Evolutionary conservation across 35 echinoderm and acorn worm species (phyloP), one percentile per base, ranked within the genome.

Genomic region (Diadema setosum): DNA sequence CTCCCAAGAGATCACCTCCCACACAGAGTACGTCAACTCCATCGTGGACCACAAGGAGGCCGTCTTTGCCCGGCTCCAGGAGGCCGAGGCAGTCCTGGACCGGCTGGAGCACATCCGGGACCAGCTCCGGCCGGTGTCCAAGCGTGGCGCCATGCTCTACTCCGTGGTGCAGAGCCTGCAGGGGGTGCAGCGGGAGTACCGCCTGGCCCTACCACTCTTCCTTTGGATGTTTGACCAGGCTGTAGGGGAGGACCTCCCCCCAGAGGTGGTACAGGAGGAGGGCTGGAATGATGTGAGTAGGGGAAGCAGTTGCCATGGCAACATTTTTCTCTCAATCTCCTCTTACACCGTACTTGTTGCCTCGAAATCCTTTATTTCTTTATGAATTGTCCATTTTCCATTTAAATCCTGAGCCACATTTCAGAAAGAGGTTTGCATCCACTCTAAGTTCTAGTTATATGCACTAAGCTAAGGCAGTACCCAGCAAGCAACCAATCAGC

Each of bases 11-110:
- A 94, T 94, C 58, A 94, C 89, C 36, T 85, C 85, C 14, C 96
- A 98, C 75, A 94, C 96, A 5, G 92, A 94, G 39, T 94, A 91
- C 42, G 96, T 98, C 20, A 94, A 89, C 33, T 81, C 92, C 45
- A 98, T 98, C 43, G 96, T 98, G 2, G 96, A 98, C 39, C 90
- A 91, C 58, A 98, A 94, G 69, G 92, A 98, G 46, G 61, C 84
- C 30, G 91, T 97, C 55, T 97, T 90, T 23, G 57, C 39, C 37
- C 93, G 88, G 52, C 61, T 98, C 14, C 36, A 82, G 41, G 96
- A 94, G 41, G 81, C 93, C 1, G 89, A 94, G 61, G 44, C 88
- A 40, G 80, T 94, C 60, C 75, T 98, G 3, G 50, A 56, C 0
- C 75, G 70, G 12, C 86, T 98, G 11, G 87, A 98, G 32, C 83